These are phyloP conservation scores for Sinopyrophorus schimmeli DNA, from an alignment of 2,888 invertebrate species.

Conservation along the genomic window DNA sequence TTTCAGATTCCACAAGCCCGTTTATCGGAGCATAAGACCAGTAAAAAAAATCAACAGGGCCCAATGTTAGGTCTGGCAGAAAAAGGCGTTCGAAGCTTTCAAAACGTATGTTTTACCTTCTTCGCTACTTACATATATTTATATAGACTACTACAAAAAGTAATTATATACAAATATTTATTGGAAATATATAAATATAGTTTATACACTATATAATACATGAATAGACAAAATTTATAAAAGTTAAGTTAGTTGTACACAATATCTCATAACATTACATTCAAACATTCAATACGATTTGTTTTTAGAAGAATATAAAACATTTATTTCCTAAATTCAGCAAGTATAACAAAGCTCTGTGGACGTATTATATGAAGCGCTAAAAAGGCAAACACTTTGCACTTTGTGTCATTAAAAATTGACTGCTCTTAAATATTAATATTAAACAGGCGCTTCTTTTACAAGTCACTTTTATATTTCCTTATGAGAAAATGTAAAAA, in stretches of 20 bases:
- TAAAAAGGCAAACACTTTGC: slow-evolving; percentile 22
- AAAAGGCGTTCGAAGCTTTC: too few relatives aligned
- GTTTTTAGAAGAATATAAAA: slow-evolving; percentile 9
- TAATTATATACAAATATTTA: slow-evolving; percentile 21
- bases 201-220: slow-evolving; percentile 23
- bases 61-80: too few relatives aligned
- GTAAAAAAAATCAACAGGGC: too few relatives aligned
- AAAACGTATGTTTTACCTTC: too few relatives aligned
- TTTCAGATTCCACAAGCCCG: too few relatives aligned
- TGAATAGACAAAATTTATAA: slow-evolving; percentile 16
- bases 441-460: too few relatives aligned
- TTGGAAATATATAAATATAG: slow-evolving; percentile 27
- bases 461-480: too few relatives aligned
- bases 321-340: slow-evolving; percentile 2
- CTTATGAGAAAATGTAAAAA: too few relatives aligned
- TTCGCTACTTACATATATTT: too few relatives aligned
- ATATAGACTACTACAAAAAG: too few relatives aligned
- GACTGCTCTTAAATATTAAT: too few relatives aligned
- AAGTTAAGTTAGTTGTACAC: slow-evolving; percentile 7
- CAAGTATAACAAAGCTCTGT: slow-evolving; percentile 14
- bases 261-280: slow-evolving; percentile 7
- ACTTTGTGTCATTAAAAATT: slow-evolving; percentile 16
- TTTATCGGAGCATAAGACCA: too few relatives aligned
- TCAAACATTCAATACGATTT: slow-evolving; percentile 4
- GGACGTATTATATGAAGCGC: slow-evolving; percentile 19